These are phyloP conservation scores for Elanus axillaris DNA, from an alignment of 2,113 vertebrate species.

Conservation along the genomic window DNA sequence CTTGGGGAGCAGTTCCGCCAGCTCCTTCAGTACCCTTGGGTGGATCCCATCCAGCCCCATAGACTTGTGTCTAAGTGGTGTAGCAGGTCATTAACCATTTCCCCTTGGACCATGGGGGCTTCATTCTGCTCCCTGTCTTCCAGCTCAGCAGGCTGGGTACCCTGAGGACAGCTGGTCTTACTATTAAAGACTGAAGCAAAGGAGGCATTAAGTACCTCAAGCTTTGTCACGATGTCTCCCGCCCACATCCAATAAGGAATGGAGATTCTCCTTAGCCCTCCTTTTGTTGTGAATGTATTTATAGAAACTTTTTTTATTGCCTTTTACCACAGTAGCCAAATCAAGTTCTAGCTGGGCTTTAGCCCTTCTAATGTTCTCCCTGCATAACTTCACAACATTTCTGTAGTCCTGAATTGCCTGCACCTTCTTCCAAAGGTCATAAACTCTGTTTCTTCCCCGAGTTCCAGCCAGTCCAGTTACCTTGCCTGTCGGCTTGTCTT, in stretches of 20 bases:
- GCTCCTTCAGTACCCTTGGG: no score
- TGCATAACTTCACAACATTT: no score
- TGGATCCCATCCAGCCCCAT: not conserved
- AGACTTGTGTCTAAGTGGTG: not conserved
- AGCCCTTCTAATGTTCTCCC: no score
- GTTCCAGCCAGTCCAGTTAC: no score
- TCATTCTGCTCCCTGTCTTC: not conserved
- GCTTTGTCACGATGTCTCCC: not conserved
- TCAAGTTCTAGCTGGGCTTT: no score
- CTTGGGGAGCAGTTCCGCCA: not conserved
- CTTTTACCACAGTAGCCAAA: no score
- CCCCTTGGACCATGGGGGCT: not conserved
- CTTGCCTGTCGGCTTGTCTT: no score
- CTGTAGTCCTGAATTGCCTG: no score
- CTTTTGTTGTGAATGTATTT: no score
- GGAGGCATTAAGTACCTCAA: not conserved
- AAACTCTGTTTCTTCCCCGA: no score
- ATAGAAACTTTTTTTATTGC: no score
- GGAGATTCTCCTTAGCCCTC: not conserved
- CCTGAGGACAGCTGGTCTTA: not conserved
- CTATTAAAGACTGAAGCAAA: not conserved
- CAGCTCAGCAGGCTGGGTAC: not conserved
- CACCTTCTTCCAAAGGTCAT: no score
- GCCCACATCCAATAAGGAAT: not conserved
- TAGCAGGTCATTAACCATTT: not conserved